Base-by-base conservation (phyloP, 2,888 invertebrate genomes). In the Athalia cordata region DNA sequence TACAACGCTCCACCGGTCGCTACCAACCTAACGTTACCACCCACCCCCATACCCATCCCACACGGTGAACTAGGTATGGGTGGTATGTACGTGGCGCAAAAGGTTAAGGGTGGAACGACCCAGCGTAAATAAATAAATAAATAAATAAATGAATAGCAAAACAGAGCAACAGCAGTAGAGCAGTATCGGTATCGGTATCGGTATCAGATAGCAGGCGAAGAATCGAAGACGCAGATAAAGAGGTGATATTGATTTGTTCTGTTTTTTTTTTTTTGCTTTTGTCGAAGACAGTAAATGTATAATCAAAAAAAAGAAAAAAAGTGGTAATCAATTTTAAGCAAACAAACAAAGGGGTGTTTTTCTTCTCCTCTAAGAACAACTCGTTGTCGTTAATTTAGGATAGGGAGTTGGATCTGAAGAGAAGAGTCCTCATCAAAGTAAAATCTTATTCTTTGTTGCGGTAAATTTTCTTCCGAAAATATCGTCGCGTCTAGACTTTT, bases 81-180 rank as follows among this genome's bases (percentile, higher is more conserved):
- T 13, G 15, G 13, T 47, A 64, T 9, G 57, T 78, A 78, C 75
- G 68, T 29, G 72, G 79, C 77, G 77, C 68, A 81, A 80, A 83
- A 83, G 86, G 85, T 85, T 86, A 84, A 86, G 85, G 85, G 84
- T 84, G 82, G 81, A 77, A 80, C 83, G 83, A 84, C 81, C 68
- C 80, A 78, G 82, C 84, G 86, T 86, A 87, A 87, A 88, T 89
- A 88, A 88, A 87, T 88, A 87, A 89, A 85, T 67, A 67, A 86
- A 85, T 15, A 13, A 57, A 72, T 13, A 66, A 68, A 68, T 52
- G 52, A 52, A 29, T 50, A 68, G 29, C 15, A 15, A 50, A 43
- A 8, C 29, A 47, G 47, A 13, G 47, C 47, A n/a, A 61, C 5
- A 5, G n/a, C 6, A 7, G 6, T 49, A 49, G 13, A 15, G 15